Base-by-base conservation (phyloP, 2,888 invertebrate species). In the Hemaris fuciformis region DNA sequence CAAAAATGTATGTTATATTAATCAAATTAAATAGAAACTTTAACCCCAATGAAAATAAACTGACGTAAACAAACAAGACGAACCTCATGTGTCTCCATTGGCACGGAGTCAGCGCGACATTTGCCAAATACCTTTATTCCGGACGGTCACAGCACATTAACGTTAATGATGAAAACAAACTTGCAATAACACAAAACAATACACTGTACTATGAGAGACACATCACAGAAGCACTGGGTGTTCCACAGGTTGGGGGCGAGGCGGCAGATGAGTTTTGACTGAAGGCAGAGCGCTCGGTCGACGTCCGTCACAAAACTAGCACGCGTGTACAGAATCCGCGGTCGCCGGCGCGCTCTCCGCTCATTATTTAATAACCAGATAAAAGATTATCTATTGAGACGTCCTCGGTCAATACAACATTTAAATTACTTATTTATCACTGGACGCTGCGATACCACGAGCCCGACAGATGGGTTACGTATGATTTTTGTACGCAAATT, bases 351-450 rank as follows among this genome's bases (percentile, higher is more conserved):
- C 74, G 77, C 75, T 73, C 77, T 75, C 73, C 56, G 75, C 85
- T 87, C 88, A 88, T 89, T 90, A 91, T 87, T 90, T 87, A 91
- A 89, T 89, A 86, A 83, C 69, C 85, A 84, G 89, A 91, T 89
- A 90, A 90, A 89, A 88, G 88, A 91, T 90, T 88, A 91, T 89
- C 89, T 88, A 86, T 87, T 85, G 81, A 84, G 78, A 69, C 84
- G 87, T 85, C 87, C 85, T 85, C 89, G 81, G 84, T 80, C 87
- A 87, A 86, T 86, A 84, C 72, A 76, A 79, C 77, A 76, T 75
- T 81, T 81, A 85, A 84, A 83, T 84, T 82, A 81, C 77, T 77
- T 84, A 81, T 84, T 77, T 84, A 81, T 84, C 80, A 70, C 73
- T 78, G 73, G 79, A 77, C 75, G 73, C 71, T 65, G 68, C 70